Evolutionary conservation across 1,140 invertebrate genomes (phyloP).

Genomic region (Drosophila nasuta): DNA sequence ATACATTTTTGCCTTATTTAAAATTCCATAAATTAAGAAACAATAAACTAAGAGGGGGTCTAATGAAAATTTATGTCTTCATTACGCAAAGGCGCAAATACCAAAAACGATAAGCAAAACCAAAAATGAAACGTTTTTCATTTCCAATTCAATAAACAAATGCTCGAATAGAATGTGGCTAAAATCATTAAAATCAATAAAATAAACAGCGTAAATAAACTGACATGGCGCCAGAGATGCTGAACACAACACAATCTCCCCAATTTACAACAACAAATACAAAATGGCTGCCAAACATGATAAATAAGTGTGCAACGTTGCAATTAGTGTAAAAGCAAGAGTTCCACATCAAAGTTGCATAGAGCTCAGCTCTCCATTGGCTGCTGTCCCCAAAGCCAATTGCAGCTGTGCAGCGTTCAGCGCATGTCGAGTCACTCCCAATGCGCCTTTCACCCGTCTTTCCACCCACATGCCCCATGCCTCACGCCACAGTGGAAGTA

Average conservation of each 20-base stretch:
- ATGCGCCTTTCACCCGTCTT: constrained; percentile 57
- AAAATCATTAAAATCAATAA: constrained; percentile 82
- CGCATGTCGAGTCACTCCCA: constrained; percentile 45
- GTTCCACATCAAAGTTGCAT: constrained; percentile 36
- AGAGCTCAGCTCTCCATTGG: constrained; percentile 20
- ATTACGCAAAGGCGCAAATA: constrained; percentile 54
- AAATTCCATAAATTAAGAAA: constrained; percentile 79
- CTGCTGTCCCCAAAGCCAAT: constrained; percentile 19
- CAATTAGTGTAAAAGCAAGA: constrained; percentile 37
- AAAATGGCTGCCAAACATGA: constrained; percentile 34
- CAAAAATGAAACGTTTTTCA: constrained; percentile 42
- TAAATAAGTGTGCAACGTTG: constrained; percentile 36
- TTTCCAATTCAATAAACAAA: constrained; percentile 61
- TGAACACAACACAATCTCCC: constrained; percentile 31
- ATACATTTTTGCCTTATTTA: constrained; percentile 56
- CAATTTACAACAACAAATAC: constrained; percentile 25
- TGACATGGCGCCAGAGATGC: constrained; percentile 60
- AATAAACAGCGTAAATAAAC: constrained; percentile 66
- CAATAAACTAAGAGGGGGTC: constrained; percentile 45
- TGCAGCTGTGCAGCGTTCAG: not conserved
- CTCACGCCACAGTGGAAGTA: constrained; percentile 47
- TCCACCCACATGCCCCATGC: constrained; percentile 35
- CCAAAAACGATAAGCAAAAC: not conserved
- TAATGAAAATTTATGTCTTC: constrained; percentile 80
- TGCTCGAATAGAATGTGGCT: constrained; percentile 60